These are phyloP conservation scores for Kryptolebias ocellatus DNA, from an alignment of 2,797 vertebrate species.

Conservation along the genomic window DNA sequence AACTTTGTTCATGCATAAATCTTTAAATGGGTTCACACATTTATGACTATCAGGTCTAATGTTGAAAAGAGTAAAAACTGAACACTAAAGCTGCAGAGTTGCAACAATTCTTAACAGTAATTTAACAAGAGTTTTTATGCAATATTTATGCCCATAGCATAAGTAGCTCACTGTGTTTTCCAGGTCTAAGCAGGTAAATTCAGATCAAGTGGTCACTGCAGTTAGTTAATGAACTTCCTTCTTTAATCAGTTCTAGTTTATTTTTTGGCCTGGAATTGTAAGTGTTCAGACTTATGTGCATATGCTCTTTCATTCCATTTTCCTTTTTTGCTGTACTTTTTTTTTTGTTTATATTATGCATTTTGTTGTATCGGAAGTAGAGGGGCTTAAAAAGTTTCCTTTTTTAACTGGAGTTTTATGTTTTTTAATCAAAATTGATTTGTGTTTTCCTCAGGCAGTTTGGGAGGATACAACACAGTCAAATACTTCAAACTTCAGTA, in stretches of 20 bases:
- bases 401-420: conserved; percentile 11
- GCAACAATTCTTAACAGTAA: neutral
- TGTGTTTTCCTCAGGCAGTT: conserved; percentile 4
- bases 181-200: too few relatives aligned
- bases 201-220: too few relatives aligned
- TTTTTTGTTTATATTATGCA: neutral
- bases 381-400: conserved; percentile 2
- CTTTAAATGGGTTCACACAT: conserved; percentile 6
- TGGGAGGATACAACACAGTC: conserved; percentile 5
- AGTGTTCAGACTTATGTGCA: too few relatives aligned
- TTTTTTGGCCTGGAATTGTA: too few relatives aligned
- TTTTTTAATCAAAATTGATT: conserved; percentile 18
- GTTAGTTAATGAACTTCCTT: too few relatives aligned
- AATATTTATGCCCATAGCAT: neutral
- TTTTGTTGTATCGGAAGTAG: neutral
- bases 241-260: too few relatives aligned
- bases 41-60: neutral
- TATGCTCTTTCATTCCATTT: too few relatives aligned
- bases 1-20: conserved; percentile 8
- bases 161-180: too few relatives aligned
- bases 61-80: neutral
- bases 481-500: conserved; percentile 14
- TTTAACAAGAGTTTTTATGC: neutral
- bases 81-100: neutral
- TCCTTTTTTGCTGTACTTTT: neutral